Evolutionary conservation across 1,140 invertebrate genomes (phyloP).

Genomic region (Philaenus spumarius): DNA sequence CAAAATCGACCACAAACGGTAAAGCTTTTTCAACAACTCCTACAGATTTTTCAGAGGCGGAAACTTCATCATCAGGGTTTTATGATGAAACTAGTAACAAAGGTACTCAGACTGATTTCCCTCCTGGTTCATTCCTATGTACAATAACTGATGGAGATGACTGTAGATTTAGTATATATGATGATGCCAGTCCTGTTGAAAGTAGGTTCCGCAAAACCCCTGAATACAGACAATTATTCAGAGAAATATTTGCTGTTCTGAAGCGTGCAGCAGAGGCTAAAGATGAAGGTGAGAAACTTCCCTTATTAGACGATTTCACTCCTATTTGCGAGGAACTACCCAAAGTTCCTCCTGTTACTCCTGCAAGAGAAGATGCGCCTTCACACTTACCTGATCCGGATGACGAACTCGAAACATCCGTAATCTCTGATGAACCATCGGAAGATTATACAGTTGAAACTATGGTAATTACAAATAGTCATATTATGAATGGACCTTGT

Average conservation of each 20-base stretch:
- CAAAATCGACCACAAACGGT: neutral
- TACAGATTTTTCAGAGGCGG: conserved; percentile 73
- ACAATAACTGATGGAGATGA: conserved; percentile 75
- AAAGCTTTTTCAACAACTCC: conserved; percentile 47
- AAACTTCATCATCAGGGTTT: conserved; percentile 77
- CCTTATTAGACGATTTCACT: conserved; percentile 51
- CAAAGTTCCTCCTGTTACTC: conserved; percentile 50
- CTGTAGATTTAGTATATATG: conserved; percentile 75
- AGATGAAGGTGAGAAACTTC: conserved; percentile 58
- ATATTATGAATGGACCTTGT: neutral
- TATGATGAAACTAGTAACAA: conserved; percentile 71
- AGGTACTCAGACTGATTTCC: conserved; percentile 66
- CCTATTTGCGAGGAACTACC: conserved; percentile 25
- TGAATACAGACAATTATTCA: conserved; percentile 82
- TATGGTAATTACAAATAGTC: neutral
- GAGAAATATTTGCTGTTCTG: conserved; percentile 83
- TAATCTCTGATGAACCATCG: conserved; percentile 55
- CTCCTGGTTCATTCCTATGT: conserved; percentile 68
- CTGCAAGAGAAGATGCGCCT: conserved; percentile 49
- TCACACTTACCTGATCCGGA: conserved; percentile 49
- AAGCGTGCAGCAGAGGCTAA: conserved; percentile 73
- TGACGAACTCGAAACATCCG: conserved; percentile 58
- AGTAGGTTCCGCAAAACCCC: conserved; percentile 72
- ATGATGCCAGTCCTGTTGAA: conserved; percentile 71
- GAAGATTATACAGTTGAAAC: conserved; percentile 10